Conservation (phyloP, 1,140 invertebrate species). For the Goniozus legneri region DNA sequence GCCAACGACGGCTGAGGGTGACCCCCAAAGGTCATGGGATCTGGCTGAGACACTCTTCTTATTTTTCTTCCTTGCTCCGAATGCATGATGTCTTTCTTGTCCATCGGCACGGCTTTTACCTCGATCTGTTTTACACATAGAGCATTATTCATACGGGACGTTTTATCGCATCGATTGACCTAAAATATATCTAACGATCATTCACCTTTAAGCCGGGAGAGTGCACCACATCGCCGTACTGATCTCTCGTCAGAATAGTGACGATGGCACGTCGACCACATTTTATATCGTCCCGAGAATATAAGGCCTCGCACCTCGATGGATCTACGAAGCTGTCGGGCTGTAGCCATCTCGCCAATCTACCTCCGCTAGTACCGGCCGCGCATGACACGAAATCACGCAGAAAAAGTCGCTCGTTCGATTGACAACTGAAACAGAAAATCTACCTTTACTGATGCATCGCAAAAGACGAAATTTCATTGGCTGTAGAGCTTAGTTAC, state of each 20-base stretch:
- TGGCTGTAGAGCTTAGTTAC: no score
- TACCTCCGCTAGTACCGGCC: conserved; percentile 83
- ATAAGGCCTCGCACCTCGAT: conserved; percentile 76
- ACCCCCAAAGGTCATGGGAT: conserved; percentile 70
- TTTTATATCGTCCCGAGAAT: conserved; percentile 71
- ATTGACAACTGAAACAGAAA: conserved; percentile 63
- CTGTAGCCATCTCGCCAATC: conserved; percentile 90
- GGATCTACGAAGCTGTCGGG: conserved; percentile 91
- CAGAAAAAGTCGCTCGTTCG: conserved; percentile 91
- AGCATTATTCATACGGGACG: not conserved
- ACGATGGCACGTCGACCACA: conserved; percentile 80
- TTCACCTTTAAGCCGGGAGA: conserved; percentile 81
- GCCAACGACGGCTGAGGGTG: conserved; percentile 69
- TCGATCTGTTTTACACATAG: conserved; percentile 52
- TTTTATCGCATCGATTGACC: not conserved
- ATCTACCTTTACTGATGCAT: conserved; percentile 8
- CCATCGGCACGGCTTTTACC: conserved; percentile 69
- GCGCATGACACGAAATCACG: conserved; percentile 87
- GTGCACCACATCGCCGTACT: conserved; percentile 85
- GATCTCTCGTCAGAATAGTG: conserved; percentile 83
- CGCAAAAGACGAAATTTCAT: no score
- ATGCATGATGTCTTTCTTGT: conserved; percentile 61
- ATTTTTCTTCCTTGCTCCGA: conserved; percentile 56
- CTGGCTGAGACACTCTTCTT: conserved; percentile 61
- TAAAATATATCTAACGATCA: not conserved